Conservation (phyloP, 2,797 vertebrate genomes). For the Micrastur ruficollis region DNA sequence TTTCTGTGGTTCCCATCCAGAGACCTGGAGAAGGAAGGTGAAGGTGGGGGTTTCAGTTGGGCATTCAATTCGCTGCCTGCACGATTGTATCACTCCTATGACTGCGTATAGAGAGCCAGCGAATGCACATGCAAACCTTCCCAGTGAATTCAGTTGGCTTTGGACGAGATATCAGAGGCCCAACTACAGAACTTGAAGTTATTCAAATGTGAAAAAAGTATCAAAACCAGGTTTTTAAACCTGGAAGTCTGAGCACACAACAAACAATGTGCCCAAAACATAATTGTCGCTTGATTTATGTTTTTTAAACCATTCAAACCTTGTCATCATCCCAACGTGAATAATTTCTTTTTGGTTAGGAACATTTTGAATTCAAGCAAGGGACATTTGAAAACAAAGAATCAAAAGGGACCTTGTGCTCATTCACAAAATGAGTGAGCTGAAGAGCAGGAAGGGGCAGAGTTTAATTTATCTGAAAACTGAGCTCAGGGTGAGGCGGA, state of each 20-base stretch:
- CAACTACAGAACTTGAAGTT: background rate
- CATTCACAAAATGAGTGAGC: background rate
- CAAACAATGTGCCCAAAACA: background rate
- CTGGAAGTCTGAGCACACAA: background rate
- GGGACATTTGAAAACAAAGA: background rate
- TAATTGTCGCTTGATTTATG: background rate
- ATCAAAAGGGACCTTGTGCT: background rate
- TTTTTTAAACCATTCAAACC: background rate
- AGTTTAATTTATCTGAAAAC: background rate
- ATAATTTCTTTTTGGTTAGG: background rate
- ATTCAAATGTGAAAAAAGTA: background rate
- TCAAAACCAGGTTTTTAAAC: background rate
- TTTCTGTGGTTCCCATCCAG: background rate
- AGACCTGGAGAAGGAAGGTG: background rate
- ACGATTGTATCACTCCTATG: no score
- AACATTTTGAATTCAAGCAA: background rate
- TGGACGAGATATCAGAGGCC: background rate
- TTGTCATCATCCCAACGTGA: background rate
- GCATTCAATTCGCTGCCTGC: background rate
- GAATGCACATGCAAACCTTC: background rate
- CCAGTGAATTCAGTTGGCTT: no score
- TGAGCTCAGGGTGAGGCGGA: background rate
- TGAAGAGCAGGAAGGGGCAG: background rate
- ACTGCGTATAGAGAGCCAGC: background rate
- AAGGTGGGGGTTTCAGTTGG: background rate